phyloP scores from a whole-genome alignment of 2,888 invertebrate species.

The Tethea ocularis region DNA sequence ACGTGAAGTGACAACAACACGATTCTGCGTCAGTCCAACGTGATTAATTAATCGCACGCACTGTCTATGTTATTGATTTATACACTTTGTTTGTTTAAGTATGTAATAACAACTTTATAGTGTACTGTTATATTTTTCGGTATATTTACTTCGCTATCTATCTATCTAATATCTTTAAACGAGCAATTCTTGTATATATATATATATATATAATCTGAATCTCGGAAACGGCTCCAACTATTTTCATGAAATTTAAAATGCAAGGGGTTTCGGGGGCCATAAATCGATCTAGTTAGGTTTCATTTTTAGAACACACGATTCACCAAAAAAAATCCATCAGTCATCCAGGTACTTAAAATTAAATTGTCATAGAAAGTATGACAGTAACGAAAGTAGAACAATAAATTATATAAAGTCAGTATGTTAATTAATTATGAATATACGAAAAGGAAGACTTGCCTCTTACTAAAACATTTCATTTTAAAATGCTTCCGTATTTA shows the following conservation, averaged over 20 bases:
- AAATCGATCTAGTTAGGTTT: too few species aligned
- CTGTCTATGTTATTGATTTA: slow-evolving; percentile 24
- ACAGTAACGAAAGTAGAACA: neutral
- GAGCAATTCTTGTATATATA: too few species aligned
- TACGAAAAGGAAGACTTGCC: neutral
- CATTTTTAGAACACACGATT: too few species aligned
- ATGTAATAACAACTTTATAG: slow-evolving; percentile 13
- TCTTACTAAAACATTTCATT: neutral
- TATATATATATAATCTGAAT: too few species aligned
- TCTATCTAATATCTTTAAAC: too few species aligned
- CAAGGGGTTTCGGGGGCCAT: too few species aligned
- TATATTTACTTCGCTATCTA: neutral
- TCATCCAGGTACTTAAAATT: too few species aligned
- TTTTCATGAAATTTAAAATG: too few species aligned
- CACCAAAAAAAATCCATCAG: too few species aligned
- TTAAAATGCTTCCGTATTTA: neutral
- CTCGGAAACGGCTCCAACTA: too few species aligned
- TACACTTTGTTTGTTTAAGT: slow-evolving; percentile 24
- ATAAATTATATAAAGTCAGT: neutral
- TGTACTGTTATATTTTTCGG: neutral
- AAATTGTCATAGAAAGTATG: neutral
- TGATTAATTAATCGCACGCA: slow-evolving; percentile 31
- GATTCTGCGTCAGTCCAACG: slow-evolving; percentile 20
- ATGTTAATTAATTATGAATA: too few species aligned
- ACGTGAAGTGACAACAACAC: slow-evolving; percentile 38